Evolutionary conservation across 30 jellyfish, hydroid and myxozoan genomes (phyloP).

Genomic region (Hydractinia symbiolongicarpus): DNA sequence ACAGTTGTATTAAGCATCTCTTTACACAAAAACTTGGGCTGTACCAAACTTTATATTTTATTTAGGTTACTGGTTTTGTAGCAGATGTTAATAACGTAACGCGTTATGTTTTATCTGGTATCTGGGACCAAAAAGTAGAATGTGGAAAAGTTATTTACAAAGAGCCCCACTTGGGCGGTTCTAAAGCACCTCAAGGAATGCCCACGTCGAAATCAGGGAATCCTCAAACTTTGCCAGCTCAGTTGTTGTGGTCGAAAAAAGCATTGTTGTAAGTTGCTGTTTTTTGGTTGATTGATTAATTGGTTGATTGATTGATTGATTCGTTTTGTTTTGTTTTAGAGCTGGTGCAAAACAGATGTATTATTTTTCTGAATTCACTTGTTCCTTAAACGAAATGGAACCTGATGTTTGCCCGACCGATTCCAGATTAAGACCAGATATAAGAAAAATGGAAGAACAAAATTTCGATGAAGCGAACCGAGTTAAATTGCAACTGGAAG

Average conservation of each 20-base stretch:
- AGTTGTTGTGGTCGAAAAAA: constrained; percentile 66
- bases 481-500: constrained; percentile 65
- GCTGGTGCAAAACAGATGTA: constrained; percentile 75
- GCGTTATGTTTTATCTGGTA: constrained; percentile 88
- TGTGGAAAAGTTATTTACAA: constrained; percentile 86
- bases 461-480: constrained; percentile 90
- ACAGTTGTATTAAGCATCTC: no score
- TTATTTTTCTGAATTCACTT: constrained; percentile 87
- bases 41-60: no score
- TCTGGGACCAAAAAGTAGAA: constrained; percentile 89
- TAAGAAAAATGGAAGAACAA: constrained; percentile 84
- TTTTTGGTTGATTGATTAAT: not conserved
- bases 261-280: constrained; percentile 66
- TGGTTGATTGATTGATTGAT: not conserved
- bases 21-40: no score
- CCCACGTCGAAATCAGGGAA: constrained; percentile 74
- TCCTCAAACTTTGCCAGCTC: constrained; percentile 78
- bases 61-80: constrained; percentile 89
- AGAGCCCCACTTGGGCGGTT: constrained; percentile 40
- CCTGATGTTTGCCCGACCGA: constrained; percentile 74
- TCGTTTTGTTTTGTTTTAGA: constrained; percentile 26
- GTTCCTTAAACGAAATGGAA: constrained; percentile 81
- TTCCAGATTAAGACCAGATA: constrained; percentile 94
- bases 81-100: constrained; percentile 83
- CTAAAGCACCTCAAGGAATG: constrained; percentile 65